A percentile compares a stretch with the other conserved stretches of the same genome.
Conservation (phyloP, 2,888 invertebrate species). For the Brenthis daphne region DNA sequence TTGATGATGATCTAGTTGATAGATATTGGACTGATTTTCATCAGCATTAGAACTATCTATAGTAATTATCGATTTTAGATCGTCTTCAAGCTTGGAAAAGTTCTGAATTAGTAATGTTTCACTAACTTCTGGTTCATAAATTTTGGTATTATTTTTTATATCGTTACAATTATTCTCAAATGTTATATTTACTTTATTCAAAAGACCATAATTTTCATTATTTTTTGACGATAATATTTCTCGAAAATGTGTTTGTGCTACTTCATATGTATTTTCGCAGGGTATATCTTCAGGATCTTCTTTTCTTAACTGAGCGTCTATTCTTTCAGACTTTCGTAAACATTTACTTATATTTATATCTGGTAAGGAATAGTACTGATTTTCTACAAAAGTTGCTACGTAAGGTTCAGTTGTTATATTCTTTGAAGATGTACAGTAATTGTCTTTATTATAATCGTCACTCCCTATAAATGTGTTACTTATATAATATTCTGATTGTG, state of each 20-base stretch:
- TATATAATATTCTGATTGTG: slow-evolving; percentile 58
- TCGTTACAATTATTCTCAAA: slow-evolving; percentile 23
- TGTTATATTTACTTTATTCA: slow-evolving; percentile 59
- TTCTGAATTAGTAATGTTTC: slow-evolving; percentile 65
- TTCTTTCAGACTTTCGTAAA: slow-evolving; percentile 86
- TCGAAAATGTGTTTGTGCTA: slow-evolving; percentile 70
- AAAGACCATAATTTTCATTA: slow-evolving; percentile 68
- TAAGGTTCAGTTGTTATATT: slow-evolving; percentile 78
- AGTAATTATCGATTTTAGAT: slow-evolving; percentile 74
- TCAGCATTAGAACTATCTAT: slow-evolving; percentile 72
- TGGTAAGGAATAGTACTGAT: slow-evolving; percentile 87
- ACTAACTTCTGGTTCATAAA: slow-evolving; percentile 59
- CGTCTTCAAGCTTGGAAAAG: slow-evolving; percentile 72
- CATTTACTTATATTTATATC: slow-evolving; percentile 87
- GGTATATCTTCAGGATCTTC: slow-evolving; percentile 73
- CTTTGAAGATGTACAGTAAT: slow-evolving; percentile 67
- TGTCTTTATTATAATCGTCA: slow-evolving; percentile 66
- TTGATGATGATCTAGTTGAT: slow-evolving; percentile 68
- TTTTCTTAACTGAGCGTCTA: slow-evolving; percentile 85
- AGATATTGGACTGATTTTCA: slow-evolving; percentile 57
- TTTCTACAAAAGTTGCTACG: slow-evolving; percentile 81
- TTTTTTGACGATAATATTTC: slow-evolving; percentile 66
- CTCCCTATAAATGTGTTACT: slow-evolving; percentile 71
- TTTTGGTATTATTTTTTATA: slow-evolving; percentile 45
- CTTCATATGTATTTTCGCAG: slow-evolving; percentile 73